Evolutionary conservation across 2,888 invertebrate genomes (phyloP).

Genomic region (Dasypolia templi): DNA sequence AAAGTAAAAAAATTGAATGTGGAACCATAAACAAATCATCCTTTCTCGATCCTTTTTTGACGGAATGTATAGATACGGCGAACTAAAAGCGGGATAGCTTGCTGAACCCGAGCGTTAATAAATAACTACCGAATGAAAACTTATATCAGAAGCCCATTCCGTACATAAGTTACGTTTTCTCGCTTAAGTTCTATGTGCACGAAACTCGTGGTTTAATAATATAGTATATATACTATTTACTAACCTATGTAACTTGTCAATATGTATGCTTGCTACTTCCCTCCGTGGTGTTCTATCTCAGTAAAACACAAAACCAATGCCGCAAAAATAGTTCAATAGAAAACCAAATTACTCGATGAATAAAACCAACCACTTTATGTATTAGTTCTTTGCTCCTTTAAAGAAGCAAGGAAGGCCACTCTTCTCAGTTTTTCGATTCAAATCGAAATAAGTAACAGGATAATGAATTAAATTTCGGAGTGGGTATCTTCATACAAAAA

Average conservation of each 20-base stretch:
- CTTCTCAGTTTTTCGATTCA: conserved; percentile 1
- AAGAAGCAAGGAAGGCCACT: background rate
- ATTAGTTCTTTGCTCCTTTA: conserved; percentile 10
- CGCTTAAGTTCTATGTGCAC: conserved; percentile 52
- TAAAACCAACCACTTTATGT: conserved; percentile 37
- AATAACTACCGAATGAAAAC: conserved; percentile 63
- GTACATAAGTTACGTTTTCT: conserved; percentile 60
- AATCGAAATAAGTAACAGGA: background rate
- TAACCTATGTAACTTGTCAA: conserved; percentile 34
- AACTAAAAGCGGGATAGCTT: conserved; percentile 40
- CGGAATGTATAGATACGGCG: conserved; percentile 26
- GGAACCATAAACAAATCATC: too few relatives aligned
- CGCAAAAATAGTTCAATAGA: conserved; percentile 29
- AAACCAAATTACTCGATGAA: conserved; percentile 38
- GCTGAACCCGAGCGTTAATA: conserved; percentile 54
- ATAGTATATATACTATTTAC: conserved; percentile 36
- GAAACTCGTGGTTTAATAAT: conserved; percentile 40
- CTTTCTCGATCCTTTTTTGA: too few relatives aligned
- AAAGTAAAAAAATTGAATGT: too few relatives aligned
- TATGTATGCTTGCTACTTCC: conserved; percentile 31
- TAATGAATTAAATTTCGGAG: background rate
- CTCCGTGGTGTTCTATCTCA: conserved; percentile 11
- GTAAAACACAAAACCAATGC: conserved; percentile 29
- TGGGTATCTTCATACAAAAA: background rate
- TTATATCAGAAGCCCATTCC: conserved; percentile 61